These are phyloP conservation scores for Calyptommatus sinebrachiatus DNA, from an alignment of 2,113 vertebrate genomes.

Conservation along the genomic window DNA sequence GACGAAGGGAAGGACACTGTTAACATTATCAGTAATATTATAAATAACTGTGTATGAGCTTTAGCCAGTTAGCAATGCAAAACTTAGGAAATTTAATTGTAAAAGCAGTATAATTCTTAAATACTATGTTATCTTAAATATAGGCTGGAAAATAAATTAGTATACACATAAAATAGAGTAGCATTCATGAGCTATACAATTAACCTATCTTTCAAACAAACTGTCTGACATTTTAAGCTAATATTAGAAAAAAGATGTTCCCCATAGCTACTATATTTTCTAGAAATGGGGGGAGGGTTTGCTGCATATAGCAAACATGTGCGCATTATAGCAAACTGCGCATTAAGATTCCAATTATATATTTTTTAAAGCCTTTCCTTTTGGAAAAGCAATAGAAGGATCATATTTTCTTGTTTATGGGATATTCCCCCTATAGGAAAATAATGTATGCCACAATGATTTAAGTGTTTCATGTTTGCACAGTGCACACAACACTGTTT, in stretches of 20 bases:
- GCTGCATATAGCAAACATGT: background rate
- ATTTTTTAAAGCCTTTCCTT: background rate
- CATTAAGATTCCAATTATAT: background rate
- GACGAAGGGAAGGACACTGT: background rate
- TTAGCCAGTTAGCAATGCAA: background rate
- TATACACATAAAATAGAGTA: background rate
- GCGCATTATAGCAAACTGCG: background rate
- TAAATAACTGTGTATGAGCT: background rate
- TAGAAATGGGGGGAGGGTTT: background rate
- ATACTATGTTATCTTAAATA: background rate
- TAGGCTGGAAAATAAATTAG: background rate
- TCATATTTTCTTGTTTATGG: background rate
- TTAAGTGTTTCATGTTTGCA: background rate
- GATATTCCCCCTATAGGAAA: background rate
- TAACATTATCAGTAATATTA: background rate
- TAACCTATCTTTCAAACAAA: constrained; percentile 2
- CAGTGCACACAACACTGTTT: background rate
- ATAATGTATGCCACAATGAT: background rate
- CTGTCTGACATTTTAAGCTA: background rate
- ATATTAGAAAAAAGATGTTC: background rate
- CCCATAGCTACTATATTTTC: background rate
- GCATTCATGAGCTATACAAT: background rate
- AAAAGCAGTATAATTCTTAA: constrained; percentile 1
- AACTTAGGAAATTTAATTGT: background rate
- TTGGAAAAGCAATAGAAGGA: background rate